Base-by-base conservation (phyloP, 2,113 vertebrate species). In the Larimichthys crocea region DNA sequence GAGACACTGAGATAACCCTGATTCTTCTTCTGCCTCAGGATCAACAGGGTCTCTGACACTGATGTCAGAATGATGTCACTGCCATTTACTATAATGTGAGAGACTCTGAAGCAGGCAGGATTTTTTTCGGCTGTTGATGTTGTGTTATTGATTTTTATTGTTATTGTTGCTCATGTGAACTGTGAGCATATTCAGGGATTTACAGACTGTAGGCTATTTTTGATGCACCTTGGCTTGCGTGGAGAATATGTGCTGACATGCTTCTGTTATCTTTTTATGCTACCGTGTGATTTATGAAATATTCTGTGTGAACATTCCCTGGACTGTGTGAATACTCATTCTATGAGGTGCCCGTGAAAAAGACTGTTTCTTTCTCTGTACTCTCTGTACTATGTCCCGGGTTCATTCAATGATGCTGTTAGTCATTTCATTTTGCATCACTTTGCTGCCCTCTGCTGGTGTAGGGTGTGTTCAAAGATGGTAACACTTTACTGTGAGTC, bases 371-470 rank as follows among this genome's bases (percentile, higher is more conserved):
- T 44, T 3, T 73, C n/a, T 61, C 19, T 68, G 69, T 56, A 42
- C 65, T 78, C n/a, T n/a, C n/a, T n/a, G n/a, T n/a, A n/a, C n/a
- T n/a, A 63, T 56, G 74, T 84, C 66, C 57, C 20, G 55, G 83
- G 68, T 63, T 74, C 64, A 35, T 31, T 74, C 55, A n/a, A 15
- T 44, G 31, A 9, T 52, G 48, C 57, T 62, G 35, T 62, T 0
- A 9, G 31, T 59, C 24, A 3, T 49, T 59, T 70, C 48, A 16
- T 71, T 67, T 67, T 46, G 59, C 67, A 48, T 68, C 26, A 64
- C 68, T 72, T 67, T 92, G 78, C 85, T 86, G 83, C 90, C 82
- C 84, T 66, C 91, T 93, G 84, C 69, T 90, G 93, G 86, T 57
- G 3, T 14, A 61, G 52, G 14, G 35, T 59, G 22, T 56, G 24